A percentile compares a stretch with the other conserved stretches of the same genome.
These are phyloP conservation scores for Epinephelus coioides DNA, from an alignment of 2,797 vertebrate genomes.

Conservation along the genomic window DNA sequence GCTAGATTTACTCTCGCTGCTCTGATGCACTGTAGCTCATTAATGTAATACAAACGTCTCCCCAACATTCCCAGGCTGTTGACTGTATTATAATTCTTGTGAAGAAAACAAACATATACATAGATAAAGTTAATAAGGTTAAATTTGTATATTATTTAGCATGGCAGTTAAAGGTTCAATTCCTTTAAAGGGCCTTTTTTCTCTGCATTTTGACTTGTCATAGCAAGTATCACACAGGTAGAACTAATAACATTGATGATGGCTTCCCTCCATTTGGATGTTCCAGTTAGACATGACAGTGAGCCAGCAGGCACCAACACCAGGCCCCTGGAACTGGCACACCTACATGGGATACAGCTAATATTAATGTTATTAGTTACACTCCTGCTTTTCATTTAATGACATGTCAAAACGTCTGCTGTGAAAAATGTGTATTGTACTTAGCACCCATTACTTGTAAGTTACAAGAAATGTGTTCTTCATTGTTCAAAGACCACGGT, in stretches of 20 bases:
- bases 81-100: not conserved
- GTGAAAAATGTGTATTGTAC: constrained; percentile 8
- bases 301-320: constrained; percentile 35
- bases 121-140: not conserved
- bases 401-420: constrained; percentile 5
- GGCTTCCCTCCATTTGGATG: constrained; percentile 38
- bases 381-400: constrained; percentile 19
- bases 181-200: not conserved
- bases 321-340: constrained; percentile 8
- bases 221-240: constrained; percentile 12
- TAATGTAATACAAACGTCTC: constrained; percentile 37
- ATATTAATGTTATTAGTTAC: constrained; percentile 34
- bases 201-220: not conserved
- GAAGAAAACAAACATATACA: not conserved
- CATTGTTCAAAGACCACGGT: not conserved
- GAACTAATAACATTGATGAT: constrained; percentile 26
- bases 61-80: not conserved
- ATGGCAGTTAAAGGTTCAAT: constrained; percentile 2
- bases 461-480: not conserved
- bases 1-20: constrained; percentile 17
- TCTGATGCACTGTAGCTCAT: not conserved
- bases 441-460: not conserved
- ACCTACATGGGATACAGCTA: not conserved
- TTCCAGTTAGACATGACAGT: constrained; percentile 2
- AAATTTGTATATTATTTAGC: constrained; percentile 13